Evolutionary conservation across 1,140 invertebrate species (phyloP).

Genomic region (Chironomus striatipennis): DNA sequence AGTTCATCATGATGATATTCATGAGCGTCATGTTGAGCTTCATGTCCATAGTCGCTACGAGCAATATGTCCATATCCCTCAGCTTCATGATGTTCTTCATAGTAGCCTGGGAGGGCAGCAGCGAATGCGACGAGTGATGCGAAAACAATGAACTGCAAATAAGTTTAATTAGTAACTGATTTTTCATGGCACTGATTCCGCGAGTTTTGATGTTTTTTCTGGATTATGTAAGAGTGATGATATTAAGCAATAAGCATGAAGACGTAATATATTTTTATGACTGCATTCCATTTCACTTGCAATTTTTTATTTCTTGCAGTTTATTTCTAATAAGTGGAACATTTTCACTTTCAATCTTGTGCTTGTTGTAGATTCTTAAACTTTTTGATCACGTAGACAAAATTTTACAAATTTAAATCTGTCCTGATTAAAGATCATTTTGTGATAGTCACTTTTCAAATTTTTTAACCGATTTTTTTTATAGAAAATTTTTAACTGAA

Average conservation of each 20-base stretch:
- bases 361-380: too few species aligned
- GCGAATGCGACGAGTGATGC: not conserved
- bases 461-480: too few species aligned
- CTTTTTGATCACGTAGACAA: too few species aligned
- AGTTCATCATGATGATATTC: conserved; percentile 7
- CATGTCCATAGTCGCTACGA: not conserved
- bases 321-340: not conserved
- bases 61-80: not conserved
- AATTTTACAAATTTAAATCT: too few species aligned
- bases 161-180: not conserved
- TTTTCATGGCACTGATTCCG: too few species aligned
- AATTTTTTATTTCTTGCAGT: not conserved
- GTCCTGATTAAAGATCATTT: too few species aligned
- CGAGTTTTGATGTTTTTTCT: too few species aligned
- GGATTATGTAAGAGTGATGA: too few species aligned
- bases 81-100: conserved; percentile 8
- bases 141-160: conserved; percentile 9
- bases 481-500: too few species aligned
- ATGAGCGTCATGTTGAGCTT: not conserved
- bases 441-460: too few species aligned
- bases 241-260: too few species aligned
- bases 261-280: not conserved
- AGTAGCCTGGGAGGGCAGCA: conserved; percentile 3
- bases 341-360: too few species aligned
- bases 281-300: not conserved